Percentiles rank a stretch among this genome's conserved stretches.
Evolutionary conservation across 2,113 vertebrate species (phyloP).

Genomic region (Xenopus tropicalis): UCB_Xtro_10.0 CM004443.2:2662001-2662500

Average conservation of each 20-base stretch:
- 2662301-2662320: background rate
- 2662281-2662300: conserved; percentile 3
- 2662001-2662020: background rate
- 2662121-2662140: background rate
- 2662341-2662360: too few species aligned
- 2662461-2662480: too few species aligned
- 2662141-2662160: background rate
- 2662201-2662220: background rate
- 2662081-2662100: background rate
- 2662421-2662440: too few species aligned
- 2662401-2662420: too few species aligned
- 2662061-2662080: background rate
- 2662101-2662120: background rate
- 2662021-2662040: background rate
- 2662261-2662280: background rate
- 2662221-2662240: background rate
- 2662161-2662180: conserved; percentile 21
- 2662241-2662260: background rate
- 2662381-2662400: too few species aligned
- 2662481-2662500: too few species aligned
- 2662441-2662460: too few species aligned
- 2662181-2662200: conserved; percentile 6
- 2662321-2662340: too few species aligned
- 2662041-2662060: background rate
- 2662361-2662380: too few species aligned